Conservation (phyloP, 2,113 vertebrate genomes). For the Protobothrops flavoviridis region DNA sequence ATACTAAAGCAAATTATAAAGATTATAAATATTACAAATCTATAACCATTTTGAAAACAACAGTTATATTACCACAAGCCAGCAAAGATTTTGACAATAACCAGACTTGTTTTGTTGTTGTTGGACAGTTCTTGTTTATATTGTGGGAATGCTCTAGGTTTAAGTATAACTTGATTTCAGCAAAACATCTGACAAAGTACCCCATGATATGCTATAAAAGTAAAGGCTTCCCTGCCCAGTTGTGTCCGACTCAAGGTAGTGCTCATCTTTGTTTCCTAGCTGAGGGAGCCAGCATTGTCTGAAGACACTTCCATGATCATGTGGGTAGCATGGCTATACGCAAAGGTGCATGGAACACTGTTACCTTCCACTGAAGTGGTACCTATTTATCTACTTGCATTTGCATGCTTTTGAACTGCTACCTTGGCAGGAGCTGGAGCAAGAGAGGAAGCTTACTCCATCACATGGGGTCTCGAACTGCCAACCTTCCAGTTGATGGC, state of each 20-base stretch:
- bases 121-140: neutral
- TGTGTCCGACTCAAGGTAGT: no score
- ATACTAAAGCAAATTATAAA: neutral
- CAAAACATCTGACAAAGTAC: neutral
- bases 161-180: neutral
- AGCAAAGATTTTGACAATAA: neutral
- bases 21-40: neutral
- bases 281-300: no score
- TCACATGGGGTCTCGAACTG: neutral
- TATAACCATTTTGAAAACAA: neutral
- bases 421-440: neutral
- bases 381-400: no score
- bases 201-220: neutral
- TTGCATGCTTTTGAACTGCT: neutral
- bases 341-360: neutral
- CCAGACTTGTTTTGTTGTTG: neutral
- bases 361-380: no score
- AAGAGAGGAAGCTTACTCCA: neutral
- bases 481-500: neutral
- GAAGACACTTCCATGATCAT: neutral
- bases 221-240: no score
- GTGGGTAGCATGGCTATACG: no score
- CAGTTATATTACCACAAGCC: neutral
- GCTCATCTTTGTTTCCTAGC: neutral
- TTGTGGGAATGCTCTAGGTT: neutral